Conservation (phyloP, 1,140 invertebrate species). For the Aphelinus atriplicis region DNA sequence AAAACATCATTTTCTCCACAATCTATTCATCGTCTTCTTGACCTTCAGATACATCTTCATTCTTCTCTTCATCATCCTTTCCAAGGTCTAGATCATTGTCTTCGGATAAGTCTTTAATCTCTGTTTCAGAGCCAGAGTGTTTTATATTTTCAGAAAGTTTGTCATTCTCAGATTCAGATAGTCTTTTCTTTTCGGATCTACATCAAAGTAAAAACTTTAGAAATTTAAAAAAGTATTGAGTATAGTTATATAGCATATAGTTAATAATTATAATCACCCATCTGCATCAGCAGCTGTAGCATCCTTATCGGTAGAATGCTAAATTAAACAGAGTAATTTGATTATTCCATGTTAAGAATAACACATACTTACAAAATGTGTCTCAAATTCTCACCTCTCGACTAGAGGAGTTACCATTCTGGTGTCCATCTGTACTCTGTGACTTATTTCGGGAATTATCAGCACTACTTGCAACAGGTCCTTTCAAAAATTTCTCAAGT, state of each 20-base stretch:
- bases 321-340: constrained; percentile 38
- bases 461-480: constrained; percentile 67
- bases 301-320: constrained; percentile 65
- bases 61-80: constrained; percentile 56
- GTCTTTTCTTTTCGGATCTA: constrained; percentile 52
- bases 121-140: constrained; percentile 51
- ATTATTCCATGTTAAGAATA: background rate
- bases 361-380: too few relatives aligned
- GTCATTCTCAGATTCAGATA: constrained; percentile 45
- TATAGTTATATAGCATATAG: constrained; percentile 11
- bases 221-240: constrained; percentile 16
- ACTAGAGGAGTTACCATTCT: constrained; percentile 66
- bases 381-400: constrained; percentile 58
- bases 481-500: constrained; percentile 84
- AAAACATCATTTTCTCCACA: constrained; percentile 19
- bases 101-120: constrained; percentile 55
- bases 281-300: constrained; percentile 51
- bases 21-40: constrained; percentile 63
- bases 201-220: constrained; percentile 25
- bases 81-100: constrained; percentile 51
- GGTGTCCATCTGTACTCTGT: constrained; percentile 55
- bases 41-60: constrained; percentile 59
- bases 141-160: constrained; percentile 47
- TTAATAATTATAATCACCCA: constrained; percentile 52
- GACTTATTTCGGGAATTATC: constrained; percentile 64